These are phyloP conservation scores for Clarias batrachus DNA, from an alignment of 2,113 vertebrate species.

Conservation along the genomic window DNA sequence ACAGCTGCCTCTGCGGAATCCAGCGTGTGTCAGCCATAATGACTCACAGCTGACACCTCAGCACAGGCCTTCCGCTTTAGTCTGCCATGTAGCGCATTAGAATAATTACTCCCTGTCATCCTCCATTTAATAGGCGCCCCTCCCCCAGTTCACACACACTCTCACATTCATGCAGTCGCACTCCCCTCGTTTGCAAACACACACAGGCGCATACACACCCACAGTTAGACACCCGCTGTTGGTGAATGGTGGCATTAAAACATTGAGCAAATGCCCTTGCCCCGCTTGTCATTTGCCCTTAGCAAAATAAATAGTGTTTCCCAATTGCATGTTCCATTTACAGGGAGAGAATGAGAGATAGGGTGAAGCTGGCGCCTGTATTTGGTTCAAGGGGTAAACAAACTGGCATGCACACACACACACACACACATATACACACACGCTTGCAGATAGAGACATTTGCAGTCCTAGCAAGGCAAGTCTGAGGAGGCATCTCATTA, in stretches of 20 bases:
- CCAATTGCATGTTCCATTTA: slow-evolving; percentile 37
- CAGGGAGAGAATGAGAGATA: slow-evolving; percentile 32
- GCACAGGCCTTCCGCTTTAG: slow-evolving; percentile 64
- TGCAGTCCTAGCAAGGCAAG: slow-evolving; percentile 33
- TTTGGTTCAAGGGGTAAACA: slow-evolving; percentile 32
- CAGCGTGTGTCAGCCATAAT: slow-evolving; percentile 69
- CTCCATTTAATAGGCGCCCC: slow-evolving; percentile 65
- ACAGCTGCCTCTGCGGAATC: slow-evolving; percentile 67
- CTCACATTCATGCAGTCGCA: slow-evolving; percentile 48
- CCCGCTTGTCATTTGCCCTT: slow-evolving; percentile 41
- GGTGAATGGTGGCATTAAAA: slow-evolving; percentile 49
- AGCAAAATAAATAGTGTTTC: slow-evolving; percentile 44
- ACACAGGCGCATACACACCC: slow-evolving; percentile 31
- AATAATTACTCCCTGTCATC: slow-evolving; percentile 74
- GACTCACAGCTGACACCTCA: slow-evolving; percentile 69
- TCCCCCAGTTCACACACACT: slow-evolving; percentile 28
- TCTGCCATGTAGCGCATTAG: slow-evolving; percentile 65
- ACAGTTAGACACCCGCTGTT: slow-evolving; percentile 43
- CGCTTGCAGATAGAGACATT: slow-evolving; percentile 28
- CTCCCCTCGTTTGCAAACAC: slow-evolving; percentile 40
- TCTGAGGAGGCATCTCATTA: slow-evolving; percentile 44
- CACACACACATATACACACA: slow-evolving; percentile 3
- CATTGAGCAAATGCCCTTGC: slow-evolving; percentile 13
- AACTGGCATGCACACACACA: slow-evolving; percentile 1
- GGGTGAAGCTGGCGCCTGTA: not conserved